Evolutionary conservation across 2,113 vertebrate species (phyloP), one percentile per base, ranked within the genome.

Genomic region (Malurus cyaneus): DNA sequence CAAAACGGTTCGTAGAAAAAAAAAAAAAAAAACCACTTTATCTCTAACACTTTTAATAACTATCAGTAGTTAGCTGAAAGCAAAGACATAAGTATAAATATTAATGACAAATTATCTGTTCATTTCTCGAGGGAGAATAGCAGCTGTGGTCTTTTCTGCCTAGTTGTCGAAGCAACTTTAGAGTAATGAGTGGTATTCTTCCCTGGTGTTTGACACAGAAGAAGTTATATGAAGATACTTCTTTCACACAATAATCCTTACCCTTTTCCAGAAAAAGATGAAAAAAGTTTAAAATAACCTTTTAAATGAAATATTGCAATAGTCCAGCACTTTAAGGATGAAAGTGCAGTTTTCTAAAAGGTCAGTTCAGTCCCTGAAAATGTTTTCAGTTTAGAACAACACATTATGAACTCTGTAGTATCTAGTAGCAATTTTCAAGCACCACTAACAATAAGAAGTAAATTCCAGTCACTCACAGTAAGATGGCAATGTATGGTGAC

Each of bases 401-500:
- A 69, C 67, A 88, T 97, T 96, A 96, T 93, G 96, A 96, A 95
- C 95, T 89, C 86, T 4, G 6, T 60, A 86, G 92, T 97, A 94
- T 96, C 94, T 84, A 31, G 53, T 39, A 90, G 78, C 96, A 97
- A 97, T 97, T 98, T 98, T 97, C 96, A 97, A n/a, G 95, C 96
- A 94, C 71, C 71, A 82, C 93, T 97, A 97, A 97, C 96, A 97
- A 97, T 54, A 42, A 91, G 88, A 97, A 96, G 95, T 92, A 97
- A 97, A 97, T 98, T 97, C 95, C 94, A 96, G 96, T 93, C 95
- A 95, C 92, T 97, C 96, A 94, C 97, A 97, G 95, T 98, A 93
- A 98, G 97, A 97, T 97, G 97, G 98, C 97, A 98, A 97, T 96
- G 95, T n/a, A n/a, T 97, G 96, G 96, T 98, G 98, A 98, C 97